Evolutionary conservation across 2,888 invertebrate species (phyloP).

Genomic region (Chrysopilus asiliformis): DNA sequence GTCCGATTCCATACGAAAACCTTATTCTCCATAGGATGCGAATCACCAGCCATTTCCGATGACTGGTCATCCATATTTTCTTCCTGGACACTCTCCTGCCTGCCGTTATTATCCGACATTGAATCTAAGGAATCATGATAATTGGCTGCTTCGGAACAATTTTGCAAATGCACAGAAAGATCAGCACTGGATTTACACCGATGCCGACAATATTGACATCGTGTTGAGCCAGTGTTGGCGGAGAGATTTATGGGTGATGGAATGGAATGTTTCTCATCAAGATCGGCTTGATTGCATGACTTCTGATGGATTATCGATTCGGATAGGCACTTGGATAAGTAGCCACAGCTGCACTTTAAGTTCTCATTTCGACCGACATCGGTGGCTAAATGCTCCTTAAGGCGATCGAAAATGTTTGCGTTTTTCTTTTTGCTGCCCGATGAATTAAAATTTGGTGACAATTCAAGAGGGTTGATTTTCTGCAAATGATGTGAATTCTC

Average conservation of each 20-base stretch:
- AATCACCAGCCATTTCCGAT: conserved; percentile 21
- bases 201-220: conserved; percentile 76
- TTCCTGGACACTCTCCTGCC: conserved; percentile 24
- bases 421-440: conserved; percentile 21
- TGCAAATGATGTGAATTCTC: conserved; percentile 17
- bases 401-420: conserved; percentile 67
- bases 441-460: conserved; percentile 24
- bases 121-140: conserved; percentile 33
- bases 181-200: conserved; percentile 75
- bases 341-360: conserved; percentile 57
- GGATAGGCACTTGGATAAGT: conserved; percentile 66
- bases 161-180: conserved; percentile 58
- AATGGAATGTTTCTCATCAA: conserved; percentile 21
- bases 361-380: conserved; percentile 51
- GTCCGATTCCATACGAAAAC: conserved; percentile 73
- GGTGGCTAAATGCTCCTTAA: conserved; percentile 59
- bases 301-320: conserved; percentile 70
- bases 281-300: conserved; percentile 41
- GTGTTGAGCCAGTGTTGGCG: conserved; percentile 45
- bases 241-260: conserved; percentile 36
- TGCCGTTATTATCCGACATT: conserved; percentile 27
- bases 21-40: conserved; percentile 65
- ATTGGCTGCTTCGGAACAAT: conserved; percentile 44
- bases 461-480: neutral
- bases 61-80: conserved; percentile 26